These are phyloP conservation scores for Neoaliturus tenellus DNA, from an alignment of 2,888 invertebrate genomes.

Conservation along the genomic window DNA sequence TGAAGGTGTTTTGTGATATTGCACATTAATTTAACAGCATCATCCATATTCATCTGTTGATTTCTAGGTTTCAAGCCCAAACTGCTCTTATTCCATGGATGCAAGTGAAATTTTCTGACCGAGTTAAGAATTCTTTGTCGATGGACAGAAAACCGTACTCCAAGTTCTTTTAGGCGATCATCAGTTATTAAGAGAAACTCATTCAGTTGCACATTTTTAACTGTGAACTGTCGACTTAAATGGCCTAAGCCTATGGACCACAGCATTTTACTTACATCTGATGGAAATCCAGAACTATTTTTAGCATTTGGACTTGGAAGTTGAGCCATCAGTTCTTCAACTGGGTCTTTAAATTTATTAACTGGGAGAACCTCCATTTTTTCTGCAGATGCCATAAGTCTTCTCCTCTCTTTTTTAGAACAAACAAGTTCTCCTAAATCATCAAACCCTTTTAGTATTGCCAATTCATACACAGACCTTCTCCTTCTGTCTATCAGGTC, in stretches of 20 bases:
- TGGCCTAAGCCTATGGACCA: constrained; percentile 57
- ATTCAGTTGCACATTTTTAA: constrained; percentile 60
- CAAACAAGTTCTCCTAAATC: constrained; percentile 60
- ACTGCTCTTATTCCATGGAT: constrained; percentile 61
- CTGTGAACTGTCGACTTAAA: constrained; percentile 52
- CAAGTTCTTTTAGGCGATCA: constrained; percentile 59
- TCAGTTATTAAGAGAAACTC: constrained; percentile 62
- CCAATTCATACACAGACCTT: constrained; percentile 60
- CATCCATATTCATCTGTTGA: constrained; percentile 41
- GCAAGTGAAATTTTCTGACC: constrained; percentile 62
- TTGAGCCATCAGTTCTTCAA: constrained; percentile 54
- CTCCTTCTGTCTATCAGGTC: constrained; percentile 60
- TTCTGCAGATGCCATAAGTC: constrained; percentile 13
- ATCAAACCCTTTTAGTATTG: constrained; percentile 58
- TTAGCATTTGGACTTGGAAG: constrained; percentile 57
- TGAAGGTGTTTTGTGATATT: constrained; percentile 59
- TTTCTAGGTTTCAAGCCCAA: constrained; percentile 52
- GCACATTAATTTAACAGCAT: constrained; percentile 54
- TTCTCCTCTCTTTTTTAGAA: constrained; percentile 52
- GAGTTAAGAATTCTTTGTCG: constrained; percentile 57
- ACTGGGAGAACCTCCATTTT: background rate
- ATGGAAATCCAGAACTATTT: constrained; percentile 60
- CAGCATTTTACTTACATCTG: constrained; percentile 58
- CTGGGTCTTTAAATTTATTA: background rate
- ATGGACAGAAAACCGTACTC: constrained; percentile 61